These are phyloP conservation scores for Panulirus ornatus DNA, from an alignment of 1,140 invertebrate species.

Conservation along the genomic window DNA sequence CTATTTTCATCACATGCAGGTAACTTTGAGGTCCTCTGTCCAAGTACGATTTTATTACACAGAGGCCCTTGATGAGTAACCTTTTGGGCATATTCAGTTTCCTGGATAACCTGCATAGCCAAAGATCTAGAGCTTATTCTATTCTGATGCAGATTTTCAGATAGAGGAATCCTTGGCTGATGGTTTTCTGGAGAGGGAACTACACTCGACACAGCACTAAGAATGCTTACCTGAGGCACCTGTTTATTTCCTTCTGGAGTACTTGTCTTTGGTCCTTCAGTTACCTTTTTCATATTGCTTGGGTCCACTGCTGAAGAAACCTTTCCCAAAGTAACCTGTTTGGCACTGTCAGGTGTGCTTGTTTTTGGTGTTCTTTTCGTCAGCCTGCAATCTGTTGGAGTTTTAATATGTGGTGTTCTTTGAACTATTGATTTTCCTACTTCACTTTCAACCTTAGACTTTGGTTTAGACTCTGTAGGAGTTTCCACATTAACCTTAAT, in stretches of 20 bases:
- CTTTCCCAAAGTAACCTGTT: conserved; percentile 3
- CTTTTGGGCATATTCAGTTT: conserved; percentile 7
- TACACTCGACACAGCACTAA: conserved; percentile 73
- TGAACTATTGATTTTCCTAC: conserved; percentile 13
- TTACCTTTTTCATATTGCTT: conserved; percentile 26
- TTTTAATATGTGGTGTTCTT: conserved; percentile 55
- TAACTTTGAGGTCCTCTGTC: neutral
- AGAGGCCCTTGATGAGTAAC: neutral
- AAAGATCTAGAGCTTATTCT: neutral
- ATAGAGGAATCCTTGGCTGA: conserved; percentile 55
- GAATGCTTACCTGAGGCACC: conserved; percentile 67
- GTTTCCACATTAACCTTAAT: conserved; percentile 25
- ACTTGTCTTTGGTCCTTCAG: conserved; percentile 57
- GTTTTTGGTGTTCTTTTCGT: conserved; percentile 63
- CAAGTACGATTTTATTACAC: neutral
- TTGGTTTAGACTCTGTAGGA: conserved; percentile 17
- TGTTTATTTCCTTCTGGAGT: conserved; percentile 64
- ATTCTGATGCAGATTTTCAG: conserved; percentile 46
- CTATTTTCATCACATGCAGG: conserved; percentile 32
- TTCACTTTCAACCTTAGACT: conserved; percentile 9
- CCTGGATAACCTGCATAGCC: conserved; percentile 23
- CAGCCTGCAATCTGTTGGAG: conserved; percentile 26
- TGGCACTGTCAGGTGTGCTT: conserved; percentile 66
- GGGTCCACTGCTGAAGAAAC: neutral
- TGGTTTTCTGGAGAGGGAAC: conserved; percentile 66